Conservation (phyloP, 2,113 vertebrate species). For the Callospermophilus lateralis region DNA sequence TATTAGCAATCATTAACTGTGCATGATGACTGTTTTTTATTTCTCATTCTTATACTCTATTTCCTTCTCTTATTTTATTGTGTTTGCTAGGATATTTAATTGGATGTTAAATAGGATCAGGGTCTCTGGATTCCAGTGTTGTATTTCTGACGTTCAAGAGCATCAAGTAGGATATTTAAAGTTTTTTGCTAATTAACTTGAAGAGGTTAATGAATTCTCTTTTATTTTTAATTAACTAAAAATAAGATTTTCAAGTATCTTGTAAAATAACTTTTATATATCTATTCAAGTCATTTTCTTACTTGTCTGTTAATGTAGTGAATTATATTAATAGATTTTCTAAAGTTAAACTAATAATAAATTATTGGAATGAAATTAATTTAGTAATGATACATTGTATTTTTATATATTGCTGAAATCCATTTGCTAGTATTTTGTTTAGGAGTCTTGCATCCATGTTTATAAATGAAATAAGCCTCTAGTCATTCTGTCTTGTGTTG, state of each 20-base stretch:
- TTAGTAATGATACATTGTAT: not conserved
- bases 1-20: not conserved
- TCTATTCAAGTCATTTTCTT: not conserved
- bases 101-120: not conserved
- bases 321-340: not conserved
- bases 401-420: not conserved
- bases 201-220: not conserved
- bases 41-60: not conserved
- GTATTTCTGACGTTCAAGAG: not conserved
- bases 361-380: not conserved
- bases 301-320: not conserved
- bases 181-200: slow-evolving; percentile 17
- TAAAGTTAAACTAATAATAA: not conserved
- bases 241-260: not conserved
- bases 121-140: not conserved
- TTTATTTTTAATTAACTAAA: slow-evolving; percentile 14
- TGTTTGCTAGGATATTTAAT: not conserved
- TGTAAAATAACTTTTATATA: slow-evolving; percentile 15
- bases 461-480: not conserved
- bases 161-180: not conserved
- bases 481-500: not conserved
- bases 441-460: not conserved
- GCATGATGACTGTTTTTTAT: not conserved
- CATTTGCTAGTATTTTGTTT: not conserved
- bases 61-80: not conserved